Base-by-base conservation (phyloP, 2,113 vertebrate species). In the Camelus bactrianus region DNA sequence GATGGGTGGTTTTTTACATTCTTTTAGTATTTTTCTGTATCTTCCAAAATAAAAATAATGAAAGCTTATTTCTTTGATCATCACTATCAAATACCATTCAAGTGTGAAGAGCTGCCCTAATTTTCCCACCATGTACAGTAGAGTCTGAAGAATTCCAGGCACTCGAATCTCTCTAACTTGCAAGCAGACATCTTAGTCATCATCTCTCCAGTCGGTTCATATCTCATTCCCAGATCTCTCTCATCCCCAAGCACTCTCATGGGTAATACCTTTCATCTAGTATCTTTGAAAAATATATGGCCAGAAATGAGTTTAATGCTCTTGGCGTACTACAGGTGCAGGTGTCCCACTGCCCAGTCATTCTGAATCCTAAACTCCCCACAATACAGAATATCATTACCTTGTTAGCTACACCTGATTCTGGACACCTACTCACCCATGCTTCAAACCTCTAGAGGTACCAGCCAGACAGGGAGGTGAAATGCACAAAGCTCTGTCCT, bases 1-100 rank as follows among this genome's bases (percentile, higher is more conserved):
- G 5, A 64, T 76, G 38, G 64, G 20, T 73, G 38, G 30, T 52
- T 97, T 81, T 81, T 46, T 24, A 85, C 2, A 46, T 70, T 90
- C 32, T 52, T 72, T 95, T n/a, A 48, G 8, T 70, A 14, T 32
- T 52, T 96, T 77, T 15, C 22, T 64, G 5, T 46, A 56, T 86
- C n/a, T 87, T 81, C 65, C 35, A 84, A 91, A 83, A 87, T 46
- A 81, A 93, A 95, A 96, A 86, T 79, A 87, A 93, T 64, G 12
- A 85, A 93, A 93, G 64, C 16, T 14, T 56, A 58, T 70, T 75
- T 94, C 62, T 83, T 73, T 90, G 54, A 92, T 42, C 35, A 50
- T 56, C 12, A 32, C 30, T 32, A 15, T 38, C 50, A 81, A 91
- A 65, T n/a, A 9, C 35, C 35, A 65, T 62, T 60, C 65, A 48